Evolutionary conservation across 2,888 invertebrate genomes (phyloP).

Genomic region (Nasonia oneida): DNA sequence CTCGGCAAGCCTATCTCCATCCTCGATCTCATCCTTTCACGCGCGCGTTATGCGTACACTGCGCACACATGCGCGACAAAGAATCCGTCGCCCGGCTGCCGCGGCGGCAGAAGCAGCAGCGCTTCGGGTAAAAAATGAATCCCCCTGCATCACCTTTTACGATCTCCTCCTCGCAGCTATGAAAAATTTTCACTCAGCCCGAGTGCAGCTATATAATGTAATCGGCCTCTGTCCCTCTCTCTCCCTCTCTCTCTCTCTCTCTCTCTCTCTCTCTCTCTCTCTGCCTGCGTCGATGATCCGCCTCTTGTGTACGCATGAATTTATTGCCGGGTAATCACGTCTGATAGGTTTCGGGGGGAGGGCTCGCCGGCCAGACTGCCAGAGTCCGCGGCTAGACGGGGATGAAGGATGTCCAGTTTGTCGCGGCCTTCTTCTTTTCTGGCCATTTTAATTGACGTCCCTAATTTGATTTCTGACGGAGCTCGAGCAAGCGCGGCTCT

Average conservation of each 20-base stretch:
- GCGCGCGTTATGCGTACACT: not conserved
- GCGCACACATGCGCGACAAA: not conserved
- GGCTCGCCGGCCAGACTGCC: not conserved
- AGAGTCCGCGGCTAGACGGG: not conserved
- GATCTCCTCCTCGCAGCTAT: conserved; percentile 22
- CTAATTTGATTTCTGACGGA: not conserved
- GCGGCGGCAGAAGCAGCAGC: conserved; percentile 19
- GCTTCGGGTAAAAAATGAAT: conserved; percentile 58
- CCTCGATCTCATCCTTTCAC: conserved; percentile 18
- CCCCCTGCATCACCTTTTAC: conserved; percentile 50
- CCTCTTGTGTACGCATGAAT: not conserved
- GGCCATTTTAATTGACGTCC: not conserved
- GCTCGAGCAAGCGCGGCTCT: not conserved
- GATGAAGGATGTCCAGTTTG: not conserved
- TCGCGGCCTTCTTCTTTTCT: not conserved
- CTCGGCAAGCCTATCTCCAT: conserved; percentile 15
- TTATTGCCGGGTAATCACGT: not conserved
- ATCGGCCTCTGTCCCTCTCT: conserved; percentile 18
- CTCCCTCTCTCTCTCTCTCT: not conserved
- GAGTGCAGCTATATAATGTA: conserved; percentile 32
- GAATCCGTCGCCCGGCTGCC: conserved; percentile 24
- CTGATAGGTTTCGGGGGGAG: conserved; percentile 2
- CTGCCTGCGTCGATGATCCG: not conserved
- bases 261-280: not conserved
- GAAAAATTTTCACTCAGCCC: conserved; percentile 56